Evolutionary conservation across 2,113 vertebrate species (phyloP), one percentile per base, ranked within the genome.

Genomic region (Oncorhynchus keta): DNA sequence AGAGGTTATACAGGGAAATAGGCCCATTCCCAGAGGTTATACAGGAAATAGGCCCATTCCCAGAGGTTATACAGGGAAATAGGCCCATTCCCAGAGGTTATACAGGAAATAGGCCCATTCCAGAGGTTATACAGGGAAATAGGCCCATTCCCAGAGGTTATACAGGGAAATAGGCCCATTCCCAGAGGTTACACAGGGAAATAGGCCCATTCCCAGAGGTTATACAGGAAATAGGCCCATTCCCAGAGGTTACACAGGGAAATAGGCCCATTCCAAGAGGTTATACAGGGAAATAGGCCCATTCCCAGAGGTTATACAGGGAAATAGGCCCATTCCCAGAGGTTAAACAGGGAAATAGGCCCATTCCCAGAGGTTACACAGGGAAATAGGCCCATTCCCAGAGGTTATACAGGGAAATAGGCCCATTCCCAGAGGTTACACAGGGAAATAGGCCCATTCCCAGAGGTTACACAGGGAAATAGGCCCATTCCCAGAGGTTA

Each of bases 151-250:
- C 78, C 68, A 77, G 76, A 84, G 32, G 32, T 35, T 6, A 35
- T 1, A 35, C 32, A 35, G 32, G 32, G 32, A 35, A 5, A 35
- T 35, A 35, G 32, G 4, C 5, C 32, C 4, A 35, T 35, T 35
- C n/a, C 83, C 85, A 79, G 80, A 85, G 89, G 83, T 88, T 88
- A 84, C 80, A 86, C 79, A 79, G 87, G 81, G 86, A 91, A 90
- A 84, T 35, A 35, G 5, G 6, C 32, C 32, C 32, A 35, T 35
- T 7, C 32, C 32, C 32, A 35, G 32, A 35, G 32, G 32, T 35
- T 35, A 35, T 1, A 35, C 32, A 35, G 5, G 6, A 35, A 35
- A 35, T 35, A 35, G 32, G 5, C 32, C 32, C 32, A 35, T 35
- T 35, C 4, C 32, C 32, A 35, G 32, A 35, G 32, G 32, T 6